A percentile compares a stretch with the other conserved stretches of the same genome.
Conservation (phyloP, 2,888 invertebrate species). For the Clitarchus hookeri region DNA sequence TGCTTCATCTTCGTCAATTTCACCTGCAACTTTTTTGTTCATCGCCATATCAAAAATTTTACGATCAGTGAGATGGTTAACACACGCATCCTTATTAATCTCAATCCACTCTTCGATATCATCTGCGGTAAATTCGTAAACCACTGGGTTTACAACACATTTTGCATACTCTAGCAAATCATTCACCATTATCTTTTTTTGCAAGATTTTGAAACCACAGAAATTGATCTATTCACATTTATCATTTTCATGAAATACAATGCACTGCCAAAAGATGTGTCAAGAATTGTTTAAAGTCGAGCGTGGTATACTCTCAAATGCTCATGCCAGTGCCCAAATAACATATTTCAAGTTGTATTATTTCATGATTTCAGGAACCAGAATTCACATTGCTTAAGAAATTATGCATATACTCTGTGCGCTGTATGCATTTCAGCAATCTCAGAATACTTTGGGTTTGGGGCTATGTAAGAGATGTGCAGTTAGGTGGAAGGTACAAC, state of each 20-base stretch:
- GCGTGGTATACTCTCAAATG: neutral
- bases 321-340: neutral
- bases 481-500: conserved; percentile 1
- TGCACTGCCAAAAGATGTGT: neutral
- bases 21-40: neutral
- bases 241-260: neutral
- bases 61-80: neutral
- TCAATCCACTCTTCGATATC: neutral
- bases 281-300: neutral
- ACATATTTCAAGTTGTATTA: neutral
- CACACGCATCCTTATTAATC: neutral
- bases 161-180: neutral
- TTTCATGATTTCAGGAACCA: neutral
- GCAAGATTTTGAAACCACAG: neutral
- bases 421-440: neutral
- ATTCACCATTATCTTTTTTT: neutral
- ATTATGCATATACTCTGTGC: neutral
- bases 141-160: neutral
- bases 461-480: neutral
- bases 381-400: neutral
- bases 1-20: neutral
- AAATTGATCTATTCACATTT: neutral
- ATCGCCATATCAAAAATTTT: neutral
- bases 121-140: neutral
- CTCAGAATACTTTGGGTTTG: neutral